A percentile compares a stretch with the other conserved stretches of the same genome.
These are phyloP conservation scores for Drosophila koepferae DNA, from an alignment of 2,888 invertebrate genomes.

Conservation along the genomic window DNA sequence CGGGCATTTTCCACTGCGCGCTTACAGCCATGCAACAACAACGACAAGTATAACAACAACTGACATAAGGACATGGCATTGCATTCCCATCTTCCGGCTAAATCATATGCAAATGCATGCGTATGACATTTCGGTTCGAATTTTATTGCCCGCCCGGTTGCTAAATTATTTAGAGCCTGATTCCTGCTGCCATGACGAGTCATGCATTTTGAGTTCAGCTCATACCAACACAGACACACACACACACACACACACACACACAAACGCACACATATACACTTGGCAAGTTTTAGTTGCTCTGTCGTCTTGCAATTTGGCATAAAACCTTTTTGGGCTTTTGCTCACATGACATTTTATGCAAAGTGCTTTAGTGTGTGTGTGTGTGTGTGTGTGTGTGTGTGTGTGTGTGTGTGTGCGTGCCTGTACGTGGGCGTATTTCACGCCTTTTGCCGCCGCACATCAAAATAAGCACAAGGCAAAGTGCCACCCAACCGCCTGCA, in stretches of 20 bases:
- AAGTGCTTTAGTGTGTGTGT: constrained; percentile 40
- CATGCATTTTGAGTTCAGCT: constrained; percentile 69
- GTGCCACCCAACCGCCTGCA: constrained; percentile 6
- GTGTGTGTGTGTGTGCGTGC: constrained; percentile 9
- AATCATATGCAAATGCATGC: constrained; percentile 79
- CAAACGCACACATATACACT: constrained; percentile 17
- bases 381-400: constrained; percentile 13
- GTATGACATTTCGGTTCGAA: constrained; percentile 78
- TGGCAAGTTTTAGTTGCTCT: constrained; percentile 68
- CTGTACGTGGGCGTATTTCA: constrained; percentile 54
- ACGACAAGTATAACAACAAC: constrained; percentile 13
- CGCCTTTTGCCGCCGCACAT: constrained; percentile 72
- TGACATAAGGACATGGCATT: constrained; percentile 37
- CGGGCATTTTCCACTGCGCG: constrained; percentile 40
- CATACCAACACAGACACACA: constrained; percentile 1
- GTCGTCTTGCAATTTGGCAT: constrained; percentile 77
- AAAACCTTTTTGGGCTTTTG: constrained; percentile 70
- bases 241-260: constrained; percentile 13
- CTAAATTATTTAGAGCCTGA: constrained; percentile 80
- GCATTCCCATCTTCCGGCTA: constrained; percentile 43
- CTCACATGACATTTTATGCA: constrained; percentile 65
- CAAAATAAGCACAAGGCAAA: constrained; percentile 61
- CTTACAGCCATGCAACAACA: constrained; percentile 34
- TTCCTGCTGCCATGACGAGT: constrained; percentile 74
- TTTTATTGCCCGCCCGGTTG: constrained; percentile 77